Conservation (phyloP, 2,113 vertebrate species). For the Otis tarda region DNA sequence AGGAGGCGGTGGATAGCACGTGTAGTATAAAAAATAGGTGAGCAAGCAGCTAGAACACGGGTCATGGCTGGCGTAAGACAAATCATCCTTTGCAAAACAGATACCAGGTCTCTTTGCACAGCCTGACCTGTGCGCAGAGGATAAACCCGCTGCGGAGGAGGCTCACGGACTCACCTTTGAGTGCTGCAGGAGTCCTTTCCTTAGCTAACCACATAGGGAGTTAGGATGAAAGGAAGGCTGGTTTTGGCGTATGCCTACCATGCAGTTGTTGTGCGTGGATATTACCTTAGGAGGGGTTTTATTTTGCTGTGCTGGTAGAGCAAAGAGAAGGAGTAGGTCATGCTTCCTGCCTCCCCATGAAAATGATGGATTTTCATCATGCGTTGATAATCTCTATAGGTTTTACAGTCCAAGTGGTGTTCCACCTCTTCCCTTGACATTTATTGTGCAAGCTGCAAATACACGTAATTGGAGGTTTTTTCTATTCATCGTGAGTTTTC, state of each 20-base stretch:
- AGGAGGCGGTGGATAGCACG: accelerated
- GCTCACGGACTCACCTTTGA: accelerated
- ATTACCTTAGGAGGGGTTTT: neutral
- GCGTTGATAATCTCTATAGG: neutral
- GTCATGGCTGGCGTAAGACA: neutral
- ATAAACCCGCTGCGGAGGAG: neutral
- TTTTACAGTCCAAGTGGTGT: neutral
- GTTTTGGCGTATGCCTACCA: neutral
- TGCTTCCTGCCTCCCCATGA: neutral
- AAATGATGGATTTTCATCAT: neutral
- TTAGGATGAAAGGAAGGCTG: neutral
- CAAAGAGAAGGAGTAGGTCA: neutral
- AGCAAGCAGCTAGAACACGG: neutral
- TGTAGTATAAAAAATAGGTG: neutral
- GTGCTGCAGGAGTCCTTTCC: neutral
- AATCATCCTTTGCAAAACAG: neutral
- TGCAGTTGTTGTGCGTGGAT: neutral
- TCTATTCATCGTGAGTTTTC: neutral
- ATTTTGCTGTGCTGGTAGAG: neutral
- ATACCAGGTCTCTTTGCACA: neutral
- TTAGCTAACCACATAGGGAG: neutral
- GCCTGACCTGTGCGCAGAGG: accelerated
- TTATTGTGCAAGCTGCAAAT: neutral
- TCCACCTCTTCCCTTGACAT: neutral
- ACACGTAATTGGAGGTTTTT: neutral